These are phyloP conservation scores for Epiperipatus broadwayi DNA, from an alignment of 2,888 invertebrate genomes.

Conservation along the genomic window DNA sequence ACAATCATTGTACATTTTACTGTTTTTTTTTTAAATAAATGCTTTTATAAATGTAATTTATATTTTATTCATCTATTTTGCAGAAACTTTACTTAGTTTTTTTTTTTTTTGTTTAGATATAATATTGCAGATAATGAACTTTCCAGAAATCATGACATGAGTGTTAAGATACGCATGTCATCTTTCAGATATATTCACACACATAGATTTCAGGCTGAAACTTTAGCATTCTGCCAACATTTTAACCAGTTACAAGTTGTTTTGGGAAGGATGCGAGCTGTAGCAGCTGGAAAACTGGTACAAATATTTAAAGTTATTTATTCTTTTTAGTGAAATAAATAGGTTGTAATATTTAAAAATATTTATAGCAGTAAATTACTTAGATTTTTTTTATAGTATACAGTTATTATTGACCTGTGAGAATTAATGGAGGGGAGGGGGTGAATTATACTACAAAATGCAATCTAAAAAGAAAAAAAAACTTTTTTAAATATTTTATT, in stretches of 20 bases:
- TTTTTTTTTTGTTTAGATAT: conserved; percentile 26
- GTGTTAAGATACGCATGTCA: conserved; percentile 58
- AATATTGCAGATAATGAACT: conserved; percentile 35
- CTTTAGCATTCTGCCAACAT: conserved; percentile 63
- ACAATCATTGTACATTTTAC: no score
- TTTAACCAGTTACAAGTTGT: conserved; percentile 65
- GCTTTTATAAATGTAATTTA: no score
- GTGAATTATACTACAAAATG: no score
- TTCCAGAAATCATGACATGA: conserved; percentile 41
- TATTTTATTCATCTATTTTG: no score
- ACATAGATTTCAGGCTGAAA: conserved; percentile 69
- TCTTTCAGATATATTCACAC: conserved; percentile 85
- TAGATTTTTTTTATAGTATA: no score
- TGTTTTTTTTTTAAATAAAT: no score
- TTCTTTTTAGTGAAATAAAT: conserved; percentile 6
- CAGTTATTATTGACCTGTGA: no score
- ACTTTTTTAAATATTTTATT: no score
- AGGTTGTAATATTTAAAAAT: conserved; percentile 9
- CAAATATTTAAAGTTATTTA: no score
- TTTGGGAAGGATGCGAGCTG: conserved; percentile 44
- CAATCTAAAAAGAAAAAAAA: no score
- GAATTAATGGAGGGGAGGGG: no score
- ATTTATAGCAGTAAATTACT: no score
- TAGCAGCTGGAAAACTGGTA: conserved; percentile 34
- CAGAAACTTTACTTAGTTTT: background rate